Evolutionary conservation across 2,797 vertebrate genomes (phyloP).

Genomic region (Eulemur mongoz): DNA sequence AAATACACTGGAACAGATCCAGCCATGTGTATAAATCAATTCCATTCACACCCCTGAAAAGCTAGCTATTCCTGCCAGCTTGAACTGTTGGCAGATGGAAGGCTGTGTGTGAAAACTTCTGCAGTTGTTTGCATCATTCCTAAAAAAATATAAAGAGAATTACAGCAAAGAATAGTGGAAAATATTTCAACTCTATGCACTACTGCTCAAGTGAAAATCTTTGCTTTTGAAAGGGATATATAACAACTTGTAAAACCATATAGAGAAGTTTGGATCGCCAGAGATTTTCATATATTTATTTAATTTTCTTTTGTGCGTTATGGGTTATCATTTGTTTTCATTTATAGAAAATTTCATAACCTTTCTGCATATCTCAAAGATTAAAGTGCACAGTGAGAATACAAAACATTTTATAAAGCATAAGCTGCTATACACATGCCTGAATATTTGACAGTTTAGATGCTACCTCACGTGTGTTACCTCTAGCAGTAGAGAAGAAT

Average conservation of each 20-base stretch:
- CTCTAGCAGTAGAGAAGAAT: background rate
- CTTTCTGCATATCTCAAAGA: background rate
- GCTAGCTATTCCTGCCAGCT: slow-evolving; percentile 82
- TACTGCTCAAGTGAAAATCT: background rate
- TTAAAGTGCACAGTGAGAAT: background rate
- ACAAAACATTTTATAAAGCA: background rate
- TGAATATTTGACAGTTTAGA: background rate
- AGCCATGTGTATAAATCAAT: slow-evolving; percentile 82
- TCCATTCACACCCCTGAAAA: slow-evolving; percentile 80
- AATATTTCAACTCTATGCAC: background rate
- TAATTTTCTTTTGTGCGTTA: background rate
- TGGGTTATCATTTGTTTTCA: background rate
- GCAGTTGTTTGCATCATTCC: slow-evolving; percentile 71
- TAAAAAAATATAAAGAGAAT: slow-evolving; percentile 51
- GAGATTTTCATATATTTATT: background rate
- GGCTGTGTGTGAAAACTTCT: slow-evolving; percentile 76
- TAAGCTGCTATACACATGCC: background rate
- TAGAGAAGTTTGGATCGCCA: background rate
- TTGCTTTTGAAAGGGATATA: background rate
- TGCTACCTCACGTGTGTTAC: fast-evolving
- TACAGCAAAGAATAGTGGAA: background rate
- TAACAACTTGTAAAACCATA: background rate
- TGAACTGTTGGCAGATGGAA: slow-evolving; percentile 82
- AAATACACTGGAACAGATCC: slow-evolving; percentile 81
- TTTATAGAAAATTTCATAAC: background rate